phyloP scores from a whole-genome alignment of 2,797 vertebrate species.

The Sandelia bainsii region DNA sequence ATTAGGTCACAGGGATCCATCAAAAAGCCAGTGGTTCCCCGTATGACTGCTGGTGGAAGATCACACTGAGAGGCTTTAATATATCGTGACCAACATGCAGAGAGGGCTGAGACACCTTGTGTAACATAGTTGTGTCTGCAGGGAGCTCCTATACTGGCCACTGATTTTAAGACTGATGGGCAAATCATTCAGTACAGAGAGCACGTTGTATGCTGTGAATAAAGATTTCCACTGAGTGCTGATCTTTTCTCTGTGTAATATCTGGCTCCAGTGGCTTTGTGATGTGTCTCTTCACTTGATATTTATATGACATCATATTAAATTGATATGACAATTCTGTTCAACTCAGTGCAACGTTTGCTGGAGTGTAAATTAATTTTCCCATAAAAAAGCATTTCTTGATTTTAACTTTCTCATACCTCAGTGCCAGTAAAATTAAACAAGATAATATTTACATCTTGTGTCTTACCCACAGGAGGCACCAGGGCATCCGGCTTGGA shows the following conservation, averaged over 20 bases:
- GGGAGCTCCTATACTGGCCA: neutral
- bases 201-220: slow-evolving; percentile 10
- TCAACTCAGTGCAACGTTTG: neutral
- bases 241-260: slow-evolving; percentile 21
- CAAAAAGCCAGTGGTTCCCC: slow-evolving; percentile 27
- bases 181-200: slow-evolving; percentile 20
- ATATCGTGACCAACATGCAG: neutral
- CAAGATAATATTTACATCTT: no score
- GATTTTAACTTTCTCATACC: no score
- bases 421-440: no score
- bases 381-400: no score
- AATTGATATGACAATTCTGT: neutral
- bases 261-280: slow-evolving; percentile 22
- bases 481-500: no score
- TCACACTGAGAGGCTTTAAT: slow-evolving; percentile 12
- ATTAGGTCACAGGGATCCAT: slow-evolving; percentile 63
- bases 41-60: slow-evolving; percentile 23
- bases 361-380: neutral
- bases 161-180: slow-evolving; percentile 15
- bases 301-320: neutral
- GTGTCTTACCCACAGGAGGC: no score
- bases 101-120: neutral
- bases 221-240: slow-evolving; percentile 5
- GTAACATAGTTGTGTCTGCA: slow-evolving; percentile 13
- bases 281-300: neutral